Base-by-base conservation (phyloP, 2,888 invertebrate species). In the Pammene fasciana region DNA sequence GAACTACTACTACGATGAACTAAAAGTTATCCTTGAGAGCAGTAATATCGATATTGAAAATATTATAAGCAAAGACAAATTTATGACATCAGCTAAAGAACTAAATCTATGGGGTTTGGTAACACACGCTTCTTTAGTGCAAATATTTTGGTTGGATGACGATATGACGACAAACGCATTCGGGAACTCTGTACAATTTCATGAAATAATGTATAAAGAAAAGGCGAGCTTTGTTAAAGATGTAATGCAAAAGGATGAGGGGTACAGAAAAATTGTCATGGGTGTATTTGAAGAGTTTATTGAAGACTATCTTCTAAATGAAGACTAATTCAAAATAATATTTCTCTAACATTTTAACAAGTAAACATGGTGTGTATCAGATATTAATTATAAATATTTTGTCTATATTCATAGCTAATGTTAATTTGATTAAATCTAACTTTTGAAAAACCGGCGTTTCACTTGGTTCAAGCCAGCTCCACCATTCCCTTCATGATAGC, bases 261-360 rank as follows among this genome's bases (percentile, higher is more conserved):
- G 89, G 14, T 95, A 94, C 76, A 90, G 86, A 72, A 79, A 83
- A 52, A 93, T 93, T 65, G 80, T 95, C 34, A 84, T 91, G 71
- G 92, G 93, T 74, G 87, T 94, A 79, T 86, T 94, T 68, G 87
- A 93, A 74, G 94, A 94, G 79, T 88, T 95, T 65, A 83, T 94
- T 56, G 91, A 93, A 73, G 86, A 84, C 75, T 94, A 90, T 76
- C 86, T 88, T 76, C 70, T 77, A 54, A 64, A 74, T 57, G 55
- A 71, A 68, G 16, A 61, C n/a, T 71, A 55, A 56, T 45, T 73
- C 54, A 26, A 36, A 41, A 16, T 34, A 11, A 8, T 9, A 5
- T 1, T 26, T 13, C 11, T n/a, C 14, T 14, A 43, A 10, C 0
- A 43, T 13, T 43, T 0, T 4, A 11, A 11, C 1, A 10, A 11